Evolutionary conservation across 2,797 vertebrate genomes (phyloP), one percentile per base, ranked within the genome.

Genomic region (Masticophis lateralis): DNA sequence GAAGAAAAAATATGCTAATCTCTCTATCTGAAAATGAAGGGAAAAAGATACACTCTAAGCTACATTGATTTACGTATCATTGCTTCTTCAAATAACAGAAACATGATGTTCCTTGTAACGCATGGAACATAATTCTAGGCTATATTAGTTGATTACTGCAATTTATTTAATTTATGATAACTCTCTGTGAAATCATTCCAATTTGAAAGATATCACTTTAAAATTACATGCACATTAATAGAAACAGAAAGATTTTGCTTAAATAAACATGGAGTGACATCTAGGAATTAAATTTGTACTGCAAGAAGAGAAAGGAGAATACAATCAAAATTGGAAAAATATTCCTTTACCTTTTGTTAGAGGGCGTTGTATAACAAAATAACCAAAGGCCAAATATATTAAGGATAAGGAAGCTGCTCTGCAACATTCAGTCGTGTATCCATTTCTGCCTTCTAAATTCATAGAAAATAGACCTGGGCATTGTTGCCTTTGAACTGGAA

Each of bases 401-500:
- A 93, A 43, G 57, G 59, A 79, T 32, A 86, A 20, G 11, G 86
- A 89, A 63, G 37, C 59, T 86, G 32, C 20, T 56, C 59, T 86
- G 27, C 59, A 89, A 51, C 2, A 2, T 91, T 86, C 87, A 89
- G 87, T 56, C 47, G 47, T 32, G 2, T 89, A 22, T 91, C 90
- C 90, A 91, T 93, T 56, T 61, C 86, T 91, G 60, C 60, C 55
- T 86, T 93, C 83, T 87, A 91, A 83, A 88, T 87, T 37, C 28
- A 27, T 43, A 66, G 63, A 63, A 86, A 91, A 47, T 53, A 89
- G 57, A n/a, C 43, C 27, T 91, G 5, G 12, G 14, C 6, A 83
- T 83, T 55, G 57, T 59, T 93, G n/a, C n/a, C 32, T 89, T 59
- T 86, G 32, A 74, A 55, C 56, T 10, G n/a, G n/a, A 56, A 57